Conservation (phyloP, 2,113 vertebrate genomes). For the Eurystomus gularis region DNA sequence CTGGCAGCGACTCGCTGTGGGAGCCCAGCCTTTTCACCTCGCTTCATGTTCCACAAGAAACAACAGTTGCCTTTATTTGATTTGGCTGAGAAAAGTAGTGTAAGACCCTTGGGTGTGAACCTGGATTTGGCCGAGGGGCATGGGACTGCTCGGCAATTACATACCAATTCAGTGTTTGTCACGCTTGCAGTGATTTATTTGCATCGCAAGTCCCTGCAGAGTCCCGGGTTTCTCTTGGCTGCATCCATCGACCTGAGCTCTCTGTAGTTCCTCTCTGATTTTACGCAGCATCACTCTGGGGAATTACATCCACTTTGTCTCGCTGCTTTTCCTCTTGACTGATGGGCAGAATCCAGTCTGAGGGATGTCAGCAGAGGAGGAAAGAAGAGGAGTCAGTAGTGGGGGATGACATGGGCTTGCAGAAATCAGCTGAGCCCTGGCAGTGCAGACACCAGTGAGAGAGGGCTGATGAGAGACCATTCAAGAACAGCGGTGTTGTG, state of each 20-base stretch:
- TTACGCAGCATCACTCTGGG: neutral
- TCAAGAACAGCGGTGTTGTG: neutral
- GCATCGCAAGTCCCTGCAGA: neutral
- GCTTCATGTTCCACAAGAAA: neutral
- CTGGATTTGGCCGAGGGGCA: neutral
- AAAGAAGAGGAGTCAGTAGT: neutral
- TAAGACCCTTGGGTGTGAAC: neutral
- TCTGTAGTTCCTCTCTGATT: neutral
- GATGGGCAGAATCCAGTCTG: neutral
- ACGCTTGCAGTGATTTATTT: neutral
- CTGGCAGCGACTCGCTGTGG: neutral
- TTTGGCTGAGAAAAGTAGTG: neutral
- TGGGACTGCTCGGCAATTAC: neutral
- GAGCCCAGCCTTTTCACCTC: neutral
- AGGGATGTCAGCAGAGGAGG: neutral
- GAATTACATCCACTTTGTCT: neutral
- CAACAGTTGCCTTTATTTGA: neutral
- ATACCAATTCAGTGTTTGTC: neutral
- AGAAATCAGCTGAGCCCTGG: neutral
- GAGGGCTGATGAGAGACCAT: neutral
- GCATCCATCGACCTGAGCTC: neutral
- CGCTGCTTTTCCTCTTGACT: neutral
- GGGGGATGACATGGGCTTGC: fast-evolving
- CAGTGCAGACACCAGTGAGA: neutral
- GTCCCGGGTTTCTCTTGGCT: neutral